Evolutionary conservation across 2,113 vertebrate species (phyloP), one percentile per base, ranked within the genome.

Genomic region (Rhizomys pruinosus): DNA sequence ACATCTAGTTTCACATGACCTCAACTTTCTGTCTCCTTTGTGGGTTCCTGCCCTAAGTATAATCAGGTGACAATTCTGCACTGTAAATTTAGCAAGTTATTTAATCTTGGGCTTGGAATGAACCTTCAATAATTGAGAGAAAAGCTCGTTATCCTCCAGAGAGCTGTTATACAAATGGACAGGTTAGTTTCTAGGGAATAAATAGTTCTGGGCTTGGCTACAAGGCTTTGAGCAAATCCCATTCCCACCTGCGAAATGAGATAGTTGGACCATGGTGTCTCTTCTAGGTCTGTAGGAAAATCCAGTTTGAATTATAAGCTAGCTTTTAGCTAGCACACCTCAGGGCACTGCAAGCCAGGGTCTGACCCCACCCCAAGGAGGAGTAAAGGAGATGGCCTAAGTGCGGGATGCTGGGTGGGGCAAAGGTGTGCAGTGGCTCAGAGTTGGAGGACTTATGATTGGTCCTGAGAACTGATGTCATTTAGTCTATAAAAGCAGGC

Each of bases 21-120:
- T 72, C 73, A 63, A 92, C 73, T 92, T 63, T 66, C 39, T 52
- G 20, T 84, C 13, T 89, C 37, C 27, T 91, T 76, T 77, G 17
- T 80, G 77, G 52, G 27, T 66, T 78, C 25, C 44, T 34, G 20
- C 52, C 37, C 22, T 29, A 47, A 10, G 12, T 68, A 22, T 44
- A 37, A 85, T 94, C 37, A 89, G 20, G 10, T 89, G 84, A 72
- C 47, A 52, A 11, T 52, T 6, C 37, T 90, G 57, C 39, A 87
- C 0, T 81, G 37, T 93, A 76, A 81, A 82, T 78, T 90, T 34
- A 55, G 47, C 19, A 32, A 61, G 15, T 92, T 91, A 29, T 39
- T 52, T 52, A 52, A 52, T 52, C 47, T 52, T 52, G 47, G 47
- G 47, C 47, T 52, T 52, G 47, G 47, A 52, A 52, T 89, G 91